Percentiles rank a stretch among this genome's conserved stretches.
phyloP scores from a whole-genome alignment of 2,797 vertebrate species.

The Sciurus carolinensis region DNA sequence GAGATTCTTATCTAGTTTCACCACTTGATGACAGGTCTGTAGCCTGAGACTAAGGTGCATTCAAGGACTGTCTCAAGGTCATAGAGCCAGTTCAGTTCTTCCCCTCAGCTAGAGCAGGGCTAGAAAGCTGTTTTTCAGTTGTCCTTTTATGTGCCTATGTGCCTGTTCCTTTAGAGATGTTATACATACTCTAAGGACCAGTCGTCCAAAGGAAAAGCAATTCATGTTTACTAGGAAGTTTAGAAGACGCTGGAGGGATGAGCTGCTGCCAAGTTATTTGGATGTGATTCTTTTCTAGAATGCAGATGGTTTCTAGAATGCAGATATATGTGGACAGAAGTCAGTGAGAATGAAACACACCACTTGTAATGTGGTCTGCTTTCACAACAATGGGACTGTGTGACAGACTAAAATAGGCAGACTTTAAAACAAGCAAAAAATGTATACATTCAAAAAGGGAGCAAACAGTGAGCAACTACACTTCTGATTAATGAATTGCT shows the following conservation, averaged over 20 bases:
- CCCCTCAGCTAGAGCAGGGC: background rate
- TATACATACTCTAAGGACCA: background rate
- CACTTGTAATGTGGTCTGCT: background rate
- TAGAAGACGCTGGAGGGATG: background rate
- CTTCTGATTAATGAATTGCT: background rate
- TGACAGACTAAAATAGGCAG: background rate
- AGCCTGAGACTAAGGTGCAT: background rate
- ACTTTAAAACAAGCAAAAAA: background rate
- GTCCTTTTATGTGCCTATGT: background rate
- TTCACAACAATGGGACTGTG: background rate
- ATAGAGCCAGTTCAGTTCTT: background rate
- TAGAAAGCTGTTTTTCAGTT: background rate
- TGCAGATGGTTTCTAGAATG: background rate
- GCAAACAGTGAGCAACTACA: background rate
- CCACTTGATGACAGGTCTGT: constrained; percentile 1
- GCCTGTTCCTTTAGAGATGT: background rate
- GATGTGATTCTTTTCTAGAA: background rate
- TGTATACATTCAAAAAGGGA: background rate
- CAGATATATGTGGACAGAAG: background rate
- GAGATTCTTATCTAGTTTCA: constrained; percentile 55
- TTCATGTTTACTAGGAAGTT: background rate
- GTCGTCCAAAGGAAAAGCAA: background rate
- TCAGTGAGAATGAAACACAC: background rate
- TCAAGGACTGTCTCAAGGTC: constrained; percentile 65
- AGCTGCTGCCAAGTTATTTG: background rate